Conservation (phyloP, 2,113 vertebrate genomes). For the Pteronura brasiliensis region DNA sequence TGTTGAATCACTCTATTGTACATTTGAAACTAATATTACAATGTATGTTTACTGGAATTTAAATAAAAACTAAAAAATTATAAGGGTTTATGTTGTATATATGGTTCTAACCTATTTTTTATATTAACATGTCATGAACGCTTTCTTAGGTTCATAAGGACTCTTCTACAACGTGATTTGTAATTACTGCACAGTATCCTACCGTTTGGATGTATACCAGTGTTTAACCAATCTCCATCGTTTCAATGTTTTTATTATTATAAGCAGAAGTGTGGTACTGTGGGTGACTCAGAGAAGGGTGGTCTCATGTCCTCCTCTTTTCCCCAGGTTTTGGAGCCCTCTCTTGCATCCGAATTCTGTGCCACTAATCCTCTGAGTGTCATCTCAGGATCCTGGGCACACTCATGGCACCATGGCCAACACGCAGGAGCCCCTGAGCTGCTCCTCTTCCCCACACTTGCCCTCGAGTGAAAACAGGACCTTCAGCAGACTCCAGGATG, state of each 20-base stretch:
- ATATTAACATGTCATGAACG: not conserved
- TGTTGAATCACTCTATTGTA: not conserved
- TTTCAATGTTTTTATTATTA: not conserved
- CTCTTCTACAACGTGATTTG: not conserved
- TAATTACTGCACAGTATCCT: not conserved
- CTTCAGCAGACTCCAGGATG: conserved; percentile 81
- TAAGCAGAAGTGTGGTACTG: not conserved
- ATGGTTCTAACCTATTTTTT: not conserved
- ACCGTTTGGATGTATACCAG: not conserved
- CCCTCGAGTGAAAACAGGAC: conserved; percentile 89
- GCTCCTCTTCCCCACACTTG: conserved; percentile 90
- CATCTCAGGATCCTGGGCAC: conserved; percentile 84
- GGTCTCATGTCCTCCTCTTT: conserved; percentile 5
- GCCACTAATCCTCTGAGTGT: conserved; percentile 61
- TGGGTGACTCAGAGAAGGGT: not conserved
- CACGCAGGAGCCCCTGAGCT: conserved; percentile 94
- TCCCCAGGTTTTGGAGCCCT: conserved; percentile 73
- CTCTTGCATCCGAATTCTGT: not conserved
- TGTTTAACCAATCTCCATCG: not conserved
- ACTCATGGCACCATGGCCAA: conserved; percentile 94
- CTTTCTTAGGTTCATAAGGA: not conserved
- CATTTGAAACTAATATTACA: not conserved
- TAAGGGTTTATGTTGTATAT: not conserved
- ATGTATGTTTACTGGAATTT: not conserved
- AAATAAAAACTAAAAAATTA: not conserved